A percentile compares a stretch with the other conserved stretches of the same genome.
Conservation (phyloP, 2,888 invertebrate species). For the Oxyteleia sp. region DNA sequence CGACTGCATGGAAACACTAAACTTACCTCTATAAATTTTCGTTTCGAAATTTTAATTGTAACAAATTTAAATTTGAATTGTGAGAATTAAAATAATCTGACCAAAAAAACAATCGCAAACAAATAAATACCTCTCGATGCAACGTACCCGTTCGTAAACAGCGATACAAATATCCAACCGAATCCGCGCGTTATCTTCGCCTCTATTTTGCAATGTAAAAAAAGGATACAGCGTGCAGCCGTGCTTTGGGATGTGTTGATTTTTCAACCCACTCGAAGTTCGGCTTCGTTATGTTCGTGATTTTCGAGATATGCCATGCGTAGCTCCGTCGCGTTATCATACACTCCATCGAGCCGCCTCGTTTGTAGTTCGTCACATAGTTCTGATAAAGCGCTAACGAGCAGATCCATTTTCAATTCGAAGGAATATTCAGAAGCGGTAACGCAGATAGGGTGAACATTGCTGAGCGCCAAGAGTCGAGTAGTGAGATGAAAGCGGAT, state of each 20-base stretch:
- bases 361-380: slow-evolving; percentile 69
- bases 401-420: slow-evolving; percentile 74
- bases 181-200: neutral
- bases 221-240: slow-evolving; percentile 3
- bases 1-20: no score
- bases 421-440: slow-evolving; percentile 76
- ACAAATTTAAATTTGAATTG: no score
- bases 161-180: neutral
- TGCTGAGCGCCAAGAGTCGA: slow-evolving; percentile 65
- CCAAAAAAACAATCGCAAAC: no score
- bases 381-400: slow-evolving; percentile 75
- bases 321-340: slow-evolving; percentile 48
- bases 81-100: no score
- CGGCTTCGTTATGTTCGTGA: slow-evolving; percentile 27
- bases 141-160: no score
- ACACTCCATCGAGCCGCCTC: slow-evolving; percentile 54
- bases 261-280: slow-evolving; percentile 28
- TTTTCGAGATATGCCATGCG: slow-evolving; percentile 49
- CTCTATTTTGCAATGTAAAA: slow-evolving; percentile 35
- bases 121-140: no score
- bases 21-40: no score
- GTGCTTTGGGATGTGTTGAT: slow-evolving; percentile 24
- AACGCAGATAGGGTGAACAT: slow-evolving; percentile 62
- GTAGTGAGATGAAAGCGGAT: slow-evolving; percentile 72
- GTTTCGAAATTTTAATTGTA: no score